phyloP scores from a whole-genome alignment of 64 coral and sea anemone species.

The Montipora efflorescens region DNA sequence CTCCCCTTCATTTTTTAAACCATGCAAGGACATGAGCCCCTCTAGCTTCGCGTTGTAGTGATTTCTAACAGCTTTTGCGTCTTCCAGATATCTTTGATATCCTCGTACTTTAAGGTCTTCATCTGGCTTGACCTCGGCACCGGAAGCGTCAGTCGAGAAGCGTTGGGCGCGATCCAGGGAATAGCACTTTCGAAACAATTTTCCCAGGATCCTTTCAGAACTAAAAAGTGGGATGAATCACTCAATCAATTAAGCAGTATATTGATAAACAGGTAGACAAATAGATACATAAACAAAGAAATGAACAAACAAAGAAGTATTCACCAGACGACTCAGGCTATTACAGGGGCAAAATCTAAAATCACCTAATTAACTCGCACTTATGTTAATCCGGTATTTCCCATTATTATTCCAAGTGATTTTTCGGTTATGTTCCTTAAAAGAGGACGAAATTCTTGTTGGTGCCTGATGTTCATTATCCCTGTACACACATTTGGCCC shows the following conservation, averaged over 20 bases:
- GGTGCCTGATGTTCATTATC: no score
- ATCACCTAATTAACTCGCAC: no score
- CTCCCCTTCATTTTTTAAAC: conserved; percentile 80
- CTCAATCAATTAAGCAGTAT: not conserved
- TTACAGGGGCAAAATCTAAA: no score
- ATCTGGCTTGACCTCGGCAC: conserved; percentile 33
- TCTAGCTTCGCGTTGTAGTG: conserved; percentile 82
- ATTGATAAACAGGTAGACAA: no score
- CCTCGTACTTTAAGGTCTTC: conserved; percentile 69
- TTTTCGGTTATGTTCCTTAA: no score
- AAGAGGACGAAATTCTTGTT: no score
- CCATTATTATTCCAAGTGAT: no score
- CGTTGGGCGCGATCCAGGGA: conserved; percentile 71
- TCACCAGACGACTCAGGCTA: no score
- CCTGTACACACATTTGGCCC: no score
- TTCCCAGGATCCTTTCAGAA: conserved; percentile 81
- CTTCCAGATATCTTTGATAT: conserved; percentile 52
- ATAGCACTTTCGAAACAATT: conserved; percentile 79
- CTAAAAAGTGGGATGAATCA: conserved; percentile 22
- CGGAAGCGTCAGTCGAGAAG: conserved; percentile 52
- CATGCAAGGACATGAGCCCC: conserved; percentile 83
- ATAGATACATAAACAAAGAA: not conserved
- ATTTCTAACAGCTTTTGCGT: conserved; percentile 52
- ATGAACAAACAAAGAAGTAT: no score
- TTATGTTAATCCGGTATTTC: no score